Percentiles rank a stretch among this genome's conserved stretches.
Conservation (phyloP, 2,888 invertebrate species). For the Theretra japonica region DNA sequence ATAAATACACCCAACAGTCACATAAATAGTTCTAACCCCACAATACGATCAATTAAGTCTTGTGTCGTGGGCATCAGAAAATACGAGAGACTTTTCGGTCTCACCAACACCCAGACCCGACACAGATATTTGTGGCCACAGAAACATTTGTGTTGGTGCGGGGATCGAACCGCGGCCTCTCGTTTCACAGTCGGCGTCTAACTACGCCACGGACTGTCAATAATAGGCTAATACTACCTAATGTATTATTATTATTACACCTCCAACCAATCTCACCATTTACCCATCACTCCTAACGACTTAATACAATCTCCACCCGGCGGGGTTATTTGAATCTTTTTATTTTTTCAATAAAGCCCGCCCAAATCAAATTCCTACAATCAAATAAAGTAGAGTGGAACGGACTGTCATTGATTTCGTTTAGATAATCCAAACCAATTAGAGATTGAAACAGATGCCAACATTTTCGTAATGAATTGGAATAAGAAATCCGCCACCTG, state of each 20-base stretch:
- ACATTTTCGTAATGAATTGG: constrained; percentile 31
- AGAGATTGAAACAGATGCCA: constrained; percentile 30
- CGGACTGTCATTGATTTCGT: neutral
- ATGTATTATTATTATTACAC: neutral
- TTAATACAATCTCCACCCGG: neutral
- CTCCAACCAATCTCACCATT: neutral
- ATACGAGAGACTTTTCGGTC: no score
- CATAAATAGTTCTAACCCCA: no score
- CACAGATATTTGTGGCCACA: no score
- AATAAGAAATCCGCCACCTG: constrained; percentile 29
- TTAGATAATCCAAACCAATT: constrained; percentile 29
- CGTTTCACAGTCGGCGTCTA: no score
- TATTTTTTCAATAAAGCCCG: neutral
- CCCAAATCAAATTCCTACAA: neutral
- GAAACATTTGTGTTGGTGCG: no score
- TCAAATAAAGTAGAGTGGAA: constrained; percentile 5
- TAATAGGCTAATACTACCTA: no score
- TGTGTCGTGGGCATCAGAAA: no score
- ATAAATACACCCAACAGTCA: no score
- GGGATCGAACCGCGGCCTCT: no score
- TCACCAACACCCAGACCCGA: no score
- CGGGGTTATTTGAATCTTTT: neutral
- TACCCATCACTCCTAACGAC: neutral
- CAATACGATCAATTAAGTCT: no score
- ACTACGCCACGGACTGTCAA: no score